Evolutionary conservation across 2,797 vertebrate species (phyloP), one percentile per base, ranked within the genome.

Genomic region (Picus viridis): DNA sequence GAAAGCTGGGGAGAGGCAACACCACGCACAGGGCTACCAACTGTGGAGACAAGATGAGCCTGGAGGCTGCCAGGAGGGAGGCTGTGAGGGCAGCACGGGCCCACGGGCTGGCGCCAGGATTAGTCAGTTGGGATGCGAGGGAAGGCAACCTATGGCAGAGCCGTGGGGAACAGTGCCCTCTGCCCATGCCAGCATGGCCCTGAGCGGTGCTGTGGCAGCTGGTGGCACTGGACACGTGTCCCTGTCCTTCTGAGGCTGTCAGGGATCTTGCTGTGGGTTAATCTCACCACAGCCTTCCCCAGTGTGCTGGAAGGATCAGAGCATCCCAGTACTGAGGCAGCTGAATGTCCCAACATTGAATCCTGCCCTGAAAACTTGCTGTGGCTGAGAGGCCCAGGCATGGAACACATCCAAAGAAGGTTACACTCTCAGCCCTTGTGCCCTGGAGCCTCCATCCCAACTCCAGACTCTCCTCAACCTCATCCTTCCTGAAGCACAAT

Each of bases 401-500:
- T 1, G 3, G 71, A 53, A 41, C 56, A 34, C 62, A n/a, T 47
- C 47, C 2, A 4, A 65, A 61, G 32, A 89, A 20, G 36, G 7
- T 23, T 58, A 2, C 11, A 23, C 16, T 32, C 56, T 47, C 53
- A 57, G 30, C 10, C n/a, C 6, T 0, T 41, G 49, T 58, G 64
- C 27, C 16, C 45, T 77, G 56, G 30, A 88, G n/a, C 24, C 18
- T 51, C 11, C 15, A 12, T 64, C 51, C n/a, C 3, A 0, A 4
- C 29, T 61, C 41, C 1, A 0, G 29, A 41, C 17, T 57, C 16
- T 86, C 41, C 32, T 45, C 79, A 72, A 0, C 24, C 20, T 93
- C 77, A 20, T 64, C 45, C 32, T 67, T 63, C 49, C 17, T 39
- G 41, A 83, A 80, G 54, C 0, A 0, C 1, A 1, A 36, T 24